Conservation (phyloP, 2,113 vertebrate species). For the Saccopteryx leptura region DNA sequence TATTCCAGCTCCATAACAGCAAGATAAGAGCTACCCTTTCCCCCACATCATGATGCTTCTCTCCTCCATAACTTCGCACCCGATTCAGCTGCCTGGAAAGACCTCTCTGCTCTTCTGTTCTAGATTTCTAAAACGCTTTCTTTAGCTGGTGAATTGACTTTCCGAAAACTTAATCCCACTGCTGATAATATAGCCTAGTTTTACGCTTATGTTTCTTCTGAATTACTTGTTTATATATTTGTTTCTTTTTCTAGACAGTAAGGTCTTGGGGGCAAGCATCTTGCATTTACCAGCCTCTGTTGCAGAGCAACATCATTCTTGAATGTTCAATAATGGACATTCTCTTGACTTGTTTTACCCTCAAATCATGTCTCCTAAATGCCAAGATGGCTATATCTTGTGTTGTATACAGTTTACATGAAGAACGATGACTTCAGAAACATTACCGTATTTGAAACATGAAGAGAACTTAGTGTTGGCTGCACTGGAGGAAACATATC, state of each 20-base stretch:
- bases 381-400: not conserved
- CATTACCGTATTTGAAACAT: constrained; percentile 21
- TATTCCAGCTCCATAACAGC: not conserved
- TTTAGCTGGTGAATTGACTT: not conserved
- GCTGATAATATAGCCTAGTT: not conserved
- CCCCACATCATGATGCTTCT: rapidly evolving
- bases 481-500: not conserved
- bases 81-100: not conserved
- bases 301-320: not conserved
- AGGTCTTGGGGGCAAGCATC: not conserved
- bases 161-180: not conserved
- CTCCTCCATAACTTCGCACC: not conserved
- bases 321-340: not conserved
- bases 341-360: not conserved
- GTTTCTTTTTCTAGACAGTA: not conserved
- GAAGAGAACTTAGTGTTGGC: not conserved
- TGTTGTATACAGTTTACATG: not conserved
- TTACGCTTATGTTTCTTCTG: not conserved
- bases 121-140: not conserved
- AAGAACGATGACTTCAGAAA: constrained; percentile 35
- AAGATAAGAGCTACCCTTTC: not conserved
- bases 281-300: not conserved
- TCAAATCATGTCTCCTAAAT: not conserved
- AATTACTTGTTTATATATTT: not conserved
- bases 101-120: not conserved